phyloP scores from a whole-genome alignment of 2,888 invertebrate species.

The Rhamphomyia laevipes region DNA sequence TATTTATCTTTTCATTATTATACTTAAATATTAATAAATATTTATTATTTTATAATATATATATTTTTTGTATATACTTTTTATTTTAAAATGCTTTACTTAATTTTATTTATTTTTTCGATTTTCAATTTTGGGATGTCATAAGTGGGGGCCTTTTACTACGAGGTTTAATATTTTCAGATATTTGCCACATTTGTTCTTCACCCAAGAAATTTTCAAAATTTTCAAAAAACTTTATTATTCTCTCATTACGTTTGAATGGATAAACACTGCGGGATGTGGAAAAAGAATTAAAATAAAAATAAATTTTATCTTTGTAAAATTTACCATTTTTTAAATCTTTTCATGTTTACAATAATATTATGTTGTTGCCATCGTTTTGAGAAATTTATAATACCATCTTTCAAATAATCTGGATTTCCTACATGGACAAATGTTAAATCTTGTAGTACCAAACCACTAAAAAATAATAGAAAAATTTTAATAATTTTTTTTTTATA shows the following conservation, averaged over 20 bases:
- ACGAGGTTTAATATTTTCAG: constrained; percentile 86
- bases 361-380: constrained; percentile 99
- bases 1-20: too few relatives aligned
- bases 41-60: neutral
- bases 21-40: too few relatives aligned
- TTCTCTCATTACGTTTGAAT: constrained; percentile 86
- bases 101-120: neutral
- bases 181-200: constrained; percentile 98
- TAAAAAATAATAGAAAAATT: constrained; percentile 38
- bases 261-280: constrained; percentile 83
- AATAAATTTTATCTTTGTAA: constrained; percentile 16
- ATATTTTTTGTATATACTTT: neutral
- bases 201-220: constrained; percentile 93
- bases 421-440: constrained; percentile 98
- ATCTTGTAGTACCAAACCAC: constrained; percentile 95
- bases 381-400: constrained; percentile 86
- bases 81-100: neutral
- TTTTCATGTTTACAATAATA: constrained; percentile 95
- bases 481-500: constrained; percentile 2
- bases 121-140: neutral
- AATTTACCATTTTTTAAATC: constrained; percentile 88
- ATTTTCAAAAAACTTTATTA: constrained; percentile 90
- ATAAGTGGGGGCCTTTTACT: constrained; percentile 26
- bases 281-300: constrained; percentile 20
- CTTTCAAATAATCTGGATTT: constrained; percentile 78